phyloP scores from a whole-genome alignment of 2,113 vertebrate species.

The Daphoenositta chrysoptera region DNA sequence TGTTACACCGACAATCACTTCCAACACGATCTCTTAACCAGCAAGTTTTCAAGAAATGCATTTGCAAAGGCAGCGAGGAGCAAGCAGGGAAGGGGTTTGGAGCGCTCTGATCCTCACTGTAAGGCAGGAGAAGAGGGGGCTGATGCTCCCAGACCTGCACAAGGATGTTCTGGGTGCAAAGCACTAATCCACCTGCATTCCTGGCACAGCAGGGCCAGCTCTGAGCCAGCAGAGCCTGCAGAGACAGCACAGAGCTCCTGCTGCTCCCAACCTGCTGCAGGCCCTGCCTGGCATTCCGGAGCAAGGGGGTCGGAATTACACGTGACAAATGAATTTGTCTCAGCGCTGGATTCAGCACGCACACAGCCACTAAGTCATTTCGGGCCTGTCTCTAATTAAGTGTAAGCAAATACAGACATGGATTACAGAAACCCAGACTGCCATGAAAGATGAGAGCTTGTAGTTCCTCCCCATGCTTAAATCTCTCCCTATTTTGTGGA shows the following conservation, averaged over 20 bases:
- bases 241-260: neutral
- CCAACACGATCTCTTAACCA: neutral
- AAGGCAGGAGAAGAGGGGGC: neutral
- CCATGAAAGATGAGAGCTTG: neutral
- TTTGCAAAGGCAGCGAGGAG: neutral
- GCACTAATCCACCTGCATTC: neutral
- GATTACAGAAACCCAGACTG: neutral
- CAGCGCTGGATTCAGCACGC: neutral
- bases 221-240: neutral
- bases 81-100: neutral
- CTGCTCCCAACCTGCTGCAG: neutral
- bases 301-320: neutral
- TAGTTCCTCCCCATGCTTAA: neutral
- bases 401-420: neutral
- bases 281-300: fast-evolving
- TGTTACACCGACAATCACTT: neutral
- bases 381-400: neutral
- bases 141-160: neutral
- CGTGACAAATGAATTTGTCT: neutral
- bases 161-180: neutral
- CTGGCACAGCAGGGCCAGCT: neutral
- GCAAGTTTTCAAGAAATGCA: neutral
- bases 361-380: neutral
- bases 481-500: neutral
- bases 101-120: fast-evolving